Base-by-base conservation (phyloP, 1,140 invertebrate genomes). In the Monochamus saltuarius region DNA sequence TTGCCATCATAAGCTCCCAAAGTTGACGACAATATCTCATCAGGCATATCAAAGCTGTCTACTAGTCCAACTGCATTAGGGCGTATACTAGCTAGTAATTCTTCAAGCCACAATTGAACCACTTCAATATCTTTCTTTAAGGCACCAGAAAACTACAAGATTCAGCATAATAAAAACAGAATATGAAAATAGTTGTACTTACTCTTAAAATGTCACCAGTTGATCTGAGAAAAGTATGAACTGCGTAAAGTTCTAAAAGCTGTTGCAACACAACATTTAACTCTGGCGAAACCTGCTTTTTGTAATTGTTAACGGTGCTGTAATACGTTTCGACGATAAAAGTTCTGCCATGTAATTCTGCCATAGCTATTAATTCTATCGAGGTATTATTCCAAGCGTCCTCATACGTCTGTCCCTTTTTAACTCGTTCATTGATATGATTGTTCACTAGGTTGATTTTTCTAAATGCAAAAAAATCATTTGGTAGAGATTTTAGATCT, bases 61-160 rank as follows among this genome's bases (percentile, higher is more conserved):
- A 97, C 94, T 8, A 97, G 79, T 4, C 89, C 86, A 0, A 98
- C 88, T n/a, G 91, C 92, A 79, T 97, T 93, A 2, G 90, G 89
- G 58, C 95, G 84, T 22, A 98, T 82, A 1, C 79, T 71, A 4
- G 75, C 73, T 29, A 97, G 76, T 14, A 92, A 77, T 16, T 84
- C 82, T 65, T 90, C 86, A 37, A 94, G 75, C 46, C 85, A 84
- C 8, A 78, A 67, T 70, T 92, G 87, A 13, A 94, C 70, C 0
- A 78, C 66, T 36, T 82, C 78, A 4, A 95, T 80, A 65, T 91
- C 83, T 51, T 79, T 73, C 42, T 82, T 80, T 1, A 78, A 81
- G 36, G 90, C 72, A 51, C 83, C 82, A 2, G 88, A 85, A 73
- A 86, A 90, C 89, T 92, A 65, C 72, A 72, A 71, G 72, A 40